A percentile compares a stretch with the other conserved stretches of the same genome.
These are phyloP conservation scores for Melanotaenia parkinsoni DNA, from an alignment of 2,797 vertebrate species.

Conservation along the genomic window DNA sequence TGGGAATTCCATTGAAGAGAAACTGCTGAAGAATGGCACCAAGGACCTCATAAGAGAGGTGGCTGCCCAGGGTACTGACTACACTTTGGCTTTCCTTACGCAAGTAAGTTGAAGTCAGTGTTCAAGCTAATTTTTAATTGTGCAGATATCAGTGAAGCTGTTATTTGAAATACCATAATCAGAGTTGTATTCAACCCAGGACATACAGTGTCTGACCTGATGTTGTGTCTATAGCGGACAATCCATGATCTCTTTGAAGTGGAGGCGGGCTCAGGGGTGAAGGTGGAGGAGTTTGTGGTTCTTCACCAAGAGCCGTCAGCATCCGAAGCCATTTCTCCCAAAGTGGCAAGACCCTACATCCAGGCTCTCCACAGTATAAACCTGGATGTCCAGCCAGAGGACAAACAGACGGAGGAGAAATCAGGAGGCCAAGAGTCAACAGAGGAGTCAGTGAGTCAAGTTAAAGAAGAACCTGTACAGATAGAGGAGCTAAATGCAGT, in stretches of 20 bases:
- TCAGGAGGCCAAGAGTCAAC: conserved; percentile 25
- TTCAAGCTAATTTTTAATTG: neutral
- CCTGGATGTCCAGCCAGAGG: conserved; percentile 72
- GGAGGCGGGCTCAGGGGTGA: conserved; percentile 92
- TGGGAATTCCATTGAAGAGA: conserved; percentile 95
- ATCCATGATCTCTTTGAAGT: conserved; percentile 99
- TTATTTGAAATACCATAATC: neutral
- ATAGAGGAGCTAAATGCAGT: conserved; percentile 89
- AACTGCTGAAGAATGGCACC: conserved; percentile 93
- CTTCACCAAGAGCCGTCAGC: conserved; percentile 96
- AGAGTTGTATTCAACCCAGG: neutral
- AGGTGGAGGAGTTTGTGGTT: conserved; percentile 97
- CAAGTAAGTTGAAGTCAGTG: conserved; percentile 80
- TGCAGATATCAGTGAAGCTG: neutral
- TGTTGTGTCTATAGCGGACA: conserved; percentile 85
- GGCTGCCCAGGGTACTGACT: conserved; percentile 94
- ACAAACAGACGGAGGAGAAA: conserved; percentile 37
- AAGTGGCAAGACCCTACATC: conserved; percentile 95
- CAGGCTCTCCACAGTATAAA: conserved; percentile 93
- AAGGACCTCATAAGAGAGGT: conserved; percentile 96
- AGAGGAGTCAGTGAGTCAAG: conserved; percentile 62
- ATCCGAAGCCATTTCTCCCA: conserved; percentile 93
- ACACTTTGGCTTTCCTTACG: conserved; percentile 93
- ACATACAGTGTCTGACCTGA: neutral
- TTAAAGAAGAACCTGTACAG: conserved; percentile 81